A percentile compares a stretch with the other conserved stretches of the same genome.
Conservation (phyloP, 2,113 vertebrate species). For the Crotalus horridus region DNA sequence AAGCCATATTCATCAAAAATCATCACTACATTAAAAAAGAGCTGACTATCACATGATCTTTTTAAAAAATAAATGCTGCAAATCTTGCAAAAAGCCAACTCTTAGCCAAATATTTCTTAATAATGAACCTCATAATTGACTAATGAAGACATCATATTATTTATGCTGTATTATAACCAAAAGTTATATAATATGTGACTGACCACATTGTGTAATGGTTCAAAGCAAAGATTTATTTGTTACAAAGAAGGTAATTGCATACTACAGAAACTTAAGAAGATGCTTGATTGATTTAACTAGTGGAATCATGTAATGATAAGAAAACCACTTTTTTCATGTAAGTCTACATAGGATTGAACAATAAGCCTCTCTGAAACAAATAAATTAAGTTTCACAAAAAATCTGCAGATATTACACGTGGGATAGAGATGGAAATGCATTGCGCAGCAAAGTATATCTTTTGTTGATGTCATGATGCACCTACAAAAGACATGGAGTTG, state of each 20-base stretch:
- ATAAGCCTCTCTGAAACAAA: neutral
- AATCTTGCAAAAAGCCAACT: neutral
- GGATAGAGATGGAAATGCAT: neutral
- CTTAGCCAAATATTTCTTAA: neutral
- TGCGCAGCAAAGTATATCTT: neutral
- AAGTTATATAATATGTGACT: neutral
- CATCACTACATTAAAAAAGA: neutral
- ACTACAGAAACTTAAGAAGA: neutral
- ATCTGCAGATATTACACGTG: neutral
- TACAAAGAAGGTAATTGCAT: neutral
- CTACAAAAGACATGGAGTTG: neutral
- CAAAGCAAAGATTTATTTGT: neutral
- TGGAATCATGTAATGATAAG: neutral
- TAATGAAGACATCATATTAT: neutral
- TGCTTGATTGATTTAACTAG: neutral
- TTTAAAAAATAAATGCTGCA: fast-evolving
- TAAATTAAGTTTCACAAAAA: neutral
- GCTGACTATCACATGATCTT: neutral
- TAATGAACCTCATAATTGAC: neutral
- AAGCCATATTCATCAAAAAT: neutral
- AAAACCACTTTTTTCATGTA: neutral
- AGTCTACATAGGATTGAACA: neutral
- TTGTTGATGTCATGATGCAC: neutral
- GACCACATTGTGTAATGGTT: neutral
- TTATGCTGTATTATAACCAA: neutral